Conservation (phyloP, 2,113 vertebrate genomes). For the Paracanthobrama guichenoti region DNA sequence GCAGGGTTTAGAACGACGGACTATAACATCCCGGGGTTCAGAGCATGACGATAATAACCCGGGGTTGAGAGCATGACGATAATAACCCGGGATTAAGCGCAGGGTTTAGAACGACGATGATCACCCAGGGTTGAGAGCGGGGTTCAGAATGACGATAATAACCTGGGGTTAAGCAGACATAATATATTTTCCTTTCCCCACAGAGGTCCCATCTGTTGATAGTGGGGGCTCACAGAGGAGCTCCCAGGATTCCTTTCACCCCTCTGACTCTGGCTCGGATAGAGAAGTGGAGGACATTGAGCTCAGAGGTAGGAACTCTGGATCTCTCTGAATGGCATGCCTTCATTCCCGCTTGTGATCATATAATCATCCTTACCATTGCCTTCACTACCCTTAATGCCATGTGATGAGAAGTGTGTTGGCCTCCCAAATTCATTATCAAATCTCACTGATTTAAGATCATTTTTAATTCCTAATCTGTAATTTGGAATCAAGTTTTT, state of each 20-base stretch:
- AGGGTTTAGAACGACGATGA: too few relatives aligned
- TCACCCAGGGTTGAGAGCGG: too few relatives aligned
- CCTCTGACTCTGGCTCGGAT: conserved; percentile 86
- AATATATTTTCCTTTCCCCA: background rate
- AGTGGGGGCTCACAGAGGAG: conserved; percentile 87
- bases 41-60: too few relatives aligned
- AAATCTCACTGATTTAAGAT: background rate
- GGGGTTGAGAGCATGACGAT: too few relatives aligned
- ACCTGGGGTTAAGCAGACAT: too few relatives aligned
- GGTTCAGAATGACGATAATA: too few relatives aligned
- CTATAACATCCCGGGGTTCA: too few relatives aligned
- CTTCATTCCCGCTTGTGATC: background rate
- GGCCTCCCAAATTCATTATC: background rate
- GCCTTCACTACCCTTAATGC: background rate
- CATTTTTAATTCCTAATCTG: conserved; percentile 6
- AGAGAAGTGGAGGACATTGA: conserved; percentile 90
- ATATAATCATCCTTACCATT: background rate
- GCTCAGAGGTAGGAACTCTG: conserved; percentile 79
- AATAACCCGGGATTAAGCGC: too few relatives aligned
- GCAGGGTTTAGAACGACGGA: background rate
- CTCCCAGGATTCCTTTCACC: conserved; percentile 82
- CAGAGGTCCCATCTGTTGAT: conserved; percentile 84
- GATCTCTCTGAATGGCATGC: background rate
- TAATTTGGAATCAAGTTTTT: background rate
- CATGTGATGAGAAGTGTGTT: conserved; percentile 11